Percentiles rank a stretch among this genome's conserved stretches.
Evolutionary conservation across 2,113 vertebrate genomes (phyloP).

Genomic region (Brachyhypopomus occidentalis): DNA sequence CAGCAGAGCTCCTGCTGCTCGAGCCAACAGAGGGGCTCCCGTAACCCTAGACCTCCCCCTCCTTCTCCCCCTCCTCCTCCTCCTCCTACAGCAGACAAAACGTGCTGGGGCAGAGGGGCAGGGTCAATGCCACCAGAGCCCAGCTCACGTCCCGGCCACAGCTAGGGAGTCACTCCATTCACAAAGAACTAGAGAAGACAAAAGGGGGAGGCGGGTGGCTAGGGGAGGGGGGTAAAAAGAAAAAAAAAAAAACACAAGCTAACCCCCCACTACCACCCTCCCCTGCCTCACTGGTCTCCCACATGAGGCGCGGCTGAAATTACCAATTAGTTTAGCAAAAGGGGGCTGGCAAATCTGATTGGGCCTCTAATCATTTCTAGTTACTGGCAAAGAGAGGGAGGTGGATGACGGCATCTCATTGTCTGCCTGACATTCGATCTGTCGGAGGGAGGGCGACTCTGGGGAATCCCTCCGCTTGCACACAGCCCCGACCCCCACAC

Average conservation of each 20-base stretch:
- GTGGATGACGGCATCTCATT: slow-evolving; percentile 81
- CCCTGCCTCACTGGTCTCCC: slow-evolving; percentile 76
- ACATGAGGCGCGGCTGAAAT: slow-evolving; percentile 84
- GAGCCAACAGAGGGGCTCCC: slow-evolving; percentile 42
- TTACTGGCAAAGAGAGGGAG: slow-evolving; percentile 75
- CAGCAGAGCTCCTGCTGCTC: slow-evolving; percentile 34
- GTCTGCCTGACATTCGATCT: slow-evolving; percentile 80
- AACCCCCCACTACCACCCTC: slow-evolving; percentile 37
- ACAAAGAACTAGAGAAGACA: slow-evolving; percentile 65
- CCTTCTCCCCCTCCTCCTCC: slow-evolving; percentile 64
- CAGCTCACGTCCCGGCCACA: slow-evolving; percentile 67
- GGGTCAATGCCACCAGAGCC: slow-evolving; percentile 76
- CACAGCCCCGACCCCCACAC: slow-evolving; percentile 31
- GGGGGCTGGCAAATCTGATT: slow-evolving; percentile 81
- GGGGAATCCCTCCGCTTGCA: slow-evolving; percentile 65
- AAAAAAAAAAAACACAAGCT: slow-evolving; percentile 72
- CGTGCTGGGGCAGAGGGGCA: slow-evolving; percentile 76
- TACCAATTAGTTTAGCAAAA: slow-evolving; percentile 88
- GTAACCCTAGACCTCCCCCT: slow-evolving; percentile 70
- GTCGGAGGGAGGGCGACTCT: slow-evolving; percentile 56
- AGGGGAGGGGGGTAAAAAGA: slow-evolving; percentile 20
- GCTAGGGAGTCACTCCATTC: slow-evolving; percentile 80
- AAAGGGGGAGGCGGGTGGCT: not conserved
- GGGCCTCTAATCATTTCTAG: slow-evolving; percentile 80
- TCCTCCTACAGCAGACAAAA: slow-evolving; percentile 71